These are phyloP conservation scores for Hippocampus kuda DNA, from an alignment of 2,797 vertebrate genomes.

Conservation along the genomic window DNA sequence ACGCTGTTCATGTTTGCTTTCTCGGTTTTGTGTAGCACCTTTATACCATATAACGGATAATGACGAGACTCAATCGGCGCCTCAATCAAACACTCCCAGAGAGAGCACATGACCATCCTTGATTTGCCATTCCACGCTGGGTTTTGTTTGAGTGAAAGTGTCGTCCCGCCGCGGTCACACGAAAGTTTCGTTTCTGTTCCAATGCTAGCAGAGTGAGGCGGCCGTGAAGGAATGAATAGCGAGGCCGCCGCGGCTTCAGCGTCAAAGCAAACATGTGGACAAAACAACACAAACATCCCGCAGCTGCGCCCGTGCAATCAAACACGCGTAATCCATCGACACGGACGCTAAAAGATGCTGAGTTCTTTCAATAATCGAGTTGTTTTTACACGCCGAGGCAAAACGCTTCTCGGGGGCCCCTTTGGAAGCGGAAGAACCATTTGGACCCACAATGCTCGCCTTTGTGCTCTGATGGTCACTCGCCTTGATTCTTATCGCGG, in stretches of 20 bases:
- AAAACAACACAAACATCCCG: conserved; percentile 47
- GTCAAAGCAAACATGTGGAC: conserved; percentile 51
- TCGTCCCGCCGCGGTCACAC: too few relatives aligned
- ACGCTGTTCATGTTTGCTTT: neutral
- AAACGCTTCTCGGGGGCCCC: conserved; percentile 26
- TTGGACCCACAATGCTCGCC: conserved; percentile 44
- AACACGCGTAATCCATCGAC: conserved; percentile 2
- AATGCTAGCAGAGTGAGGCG: neutral
- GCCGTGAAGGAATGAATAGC: conserved; percentile 27
- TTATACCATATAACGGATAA: too few relatives aligned
- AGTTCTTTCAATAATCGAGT: conserved; percentile 38
- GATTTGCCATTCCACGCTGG: neutral
- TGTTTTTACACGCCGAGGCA: conserved; percentile 31
- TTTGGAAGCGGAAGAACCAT: conserved; percentile 50
- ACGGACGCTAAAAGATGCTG: conserved; percentile 11
- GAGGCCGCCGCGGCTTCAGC: conserved; percentile 22
- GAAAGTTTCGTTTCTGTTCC: too few relatives aligned
- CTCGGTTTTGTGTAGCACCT: neutral
- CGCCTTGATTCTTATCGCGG: conserved; percentile 53
- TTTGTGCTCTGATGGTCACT: conserved; percentile 43
- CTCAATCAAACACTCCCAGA: neutral
- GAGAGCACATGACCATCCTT: neutral
- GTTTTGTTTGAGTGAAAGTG: too few relatives aligned
- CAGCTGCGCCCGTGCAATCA: conserved; percentile 17
- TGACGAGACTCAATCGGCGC: neutral